Evolutionary conservation across 2,797 vertebrate species (phyloP).

Genomic region (Labroides dimidiatus): DNA sequence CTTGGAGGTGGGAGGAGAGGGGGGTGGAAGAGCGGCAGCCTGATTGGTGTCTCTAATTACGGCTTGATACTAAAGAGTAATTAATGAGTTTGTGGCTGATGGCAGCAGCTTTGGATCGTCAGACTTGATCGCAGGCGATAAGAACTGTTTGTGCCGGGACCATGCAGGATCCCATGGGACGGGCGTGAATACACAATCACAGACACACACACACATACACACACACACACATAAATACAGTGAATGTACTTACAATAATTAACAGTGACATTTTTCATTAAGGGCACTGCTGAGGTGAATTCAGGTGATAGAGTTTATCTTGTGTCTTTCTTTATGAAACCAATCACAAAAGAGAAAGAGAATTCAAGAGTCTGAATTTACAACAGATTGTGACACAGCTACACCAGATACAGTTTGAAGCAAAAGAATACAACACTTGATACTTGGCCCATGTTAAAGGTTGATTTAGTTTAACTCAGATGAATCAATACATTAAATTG

Average conservation of each 20-base stretch:
- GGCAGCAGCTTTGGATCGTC: constrained; percentile 79
- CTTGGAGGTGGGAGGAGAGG: constrained; percentile 26
- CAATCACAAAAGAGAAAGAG: constrained; percentile 3
- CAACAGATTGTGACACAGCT: not conserved
- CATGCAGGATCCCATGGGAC: constrained; percentile 65
- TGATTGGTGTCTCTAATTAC: constrained; percentile 86
- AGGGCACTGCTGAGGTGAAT: constrained; percentile 27
- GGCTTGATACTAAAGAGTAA: constrained; percentile 86
- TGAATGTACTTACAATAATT: constrained; percentile 21
- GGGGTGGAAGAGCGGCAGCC: constrained; percentile 58
- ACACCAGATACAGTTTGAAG: no score
- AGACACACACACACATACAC: constrained; percentile 44
- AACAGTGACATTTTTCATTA: constrained; percentile 26
- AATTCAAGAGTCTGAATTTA: not conserved
- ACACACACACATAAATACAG: constrained; percentile 39
- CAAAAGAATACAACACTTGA: no score
- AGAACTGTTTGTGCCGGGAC: constrained; percentile 71
- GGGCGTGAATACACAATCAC: constrained; percentile 21
- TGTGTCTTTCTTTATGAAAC: constrained; percentile 11
- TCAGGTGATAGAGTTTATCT: constrained; percentile 28
- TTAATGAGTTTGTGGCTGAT: constrained; percentile 84
- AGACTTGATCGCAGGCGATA: constrained; percentile 78
- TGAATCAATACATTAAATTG: no score
- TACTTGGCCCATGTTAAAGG: no score
- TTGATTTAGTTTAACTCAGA: no score